phyloP scores from a whole-genome alignment of 2,113 vertebrate species.

The Psilopsiagon aurifrons region DNA sequence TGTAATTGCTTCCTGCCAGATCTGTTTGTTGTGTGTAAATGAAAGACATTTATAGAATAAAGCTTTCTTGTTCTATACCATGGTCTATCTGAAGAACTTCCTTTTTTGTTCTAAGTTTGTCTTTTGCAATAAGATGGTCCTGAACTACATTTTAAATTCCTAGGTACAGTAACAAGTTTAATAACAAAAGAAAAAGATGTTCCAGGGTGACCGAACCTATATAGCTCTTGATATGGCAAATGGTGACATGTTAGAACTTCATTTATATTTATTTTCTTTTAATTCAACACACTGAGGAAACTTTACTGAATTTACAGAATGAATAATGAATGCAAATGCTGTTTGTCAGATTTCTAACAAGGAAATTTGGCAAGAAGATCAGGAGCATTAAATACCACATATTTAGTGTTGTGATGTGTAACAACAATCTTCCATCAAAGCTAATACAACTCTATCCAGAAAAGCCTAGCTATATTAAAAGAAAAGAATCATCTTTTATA shows the following conservation, averaged over 20 bases:
- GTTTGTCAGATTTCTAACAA: neutral
- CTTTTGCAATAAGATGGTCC: neutral
- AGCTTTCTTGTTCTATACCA: fast-evolving
- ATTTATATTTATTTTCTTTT: neutral
- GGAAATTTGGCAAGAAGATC: neutral
- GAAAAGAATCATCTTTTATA: neutral
- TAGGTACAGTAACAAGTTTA: neutral
- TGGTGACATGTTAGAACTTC: neutral
- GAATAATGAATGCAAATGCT: neutral
- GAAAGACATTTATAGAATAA: neutral
- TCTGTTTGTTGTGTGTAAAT: neutral
- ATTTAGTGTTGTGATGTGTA: neutral
- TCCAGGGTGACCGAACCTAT: neutral
- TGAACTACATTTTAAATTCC: neutral
- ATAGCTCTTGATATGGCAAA: neutral
- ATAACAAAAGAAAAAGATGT: neutral
- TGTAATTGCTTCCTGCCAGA: neutral
- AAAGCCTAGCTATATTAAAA: neutral
- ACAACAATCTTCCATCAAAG: neutral
- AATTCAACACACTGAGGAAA: neutral
- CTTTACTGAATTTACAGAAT: neutral
- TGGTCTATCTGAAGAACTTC: neutral
- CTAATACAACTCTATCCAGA: neutral
- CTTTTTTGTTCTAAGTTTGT: neutral
- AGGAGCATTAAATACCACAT: neutral